Base-by-base conservation (phyloP, 92 coral and sea anemone genomes). In the Plumapathes pennacea region DNA sequence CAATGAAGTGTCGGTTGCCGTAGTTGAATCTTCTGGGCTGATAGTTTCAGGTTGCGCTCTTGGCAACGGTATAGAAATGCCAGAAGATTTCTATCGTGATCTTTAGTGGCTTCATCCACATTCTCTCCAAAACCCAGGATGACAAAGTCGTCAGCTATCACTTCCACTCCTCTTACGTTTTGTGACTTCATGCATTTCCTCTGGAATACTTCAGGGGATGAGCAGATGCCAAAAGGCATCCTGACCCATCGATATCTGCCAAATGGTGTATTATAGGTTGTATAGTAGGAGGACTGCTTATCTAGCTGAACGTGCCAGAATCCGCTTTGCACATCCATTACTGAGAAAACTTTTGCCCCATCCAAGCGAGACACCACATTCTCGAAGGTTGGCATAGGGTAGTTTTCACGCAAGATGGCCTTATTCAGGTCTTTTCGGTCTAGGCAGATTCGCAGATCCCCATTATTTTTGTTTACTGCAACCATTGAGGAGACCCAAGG, bases 51-150 rank as follows among this genome's bases (percentile, higher is more conserved):
- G 31, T 45, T 61, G 4, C 43, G 54, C 15, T 61, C 68, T 25
- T 42, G 32, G 54, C 68, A 61, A 26, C 68, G 68, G 27, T 42
- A 61, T 54, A 44, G 29, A 27, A 45, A 61, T 29, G 43, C 46
- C 42, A 31, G 46, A 21, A 61, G 46, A 40, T 61, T 45, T 10
- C 14, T 43, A 19, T 61, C 54, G 32, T 61, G 46, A 42, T 58
- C 65, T 18, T 58, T 58, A 15, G 38, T 50, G 15, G 65, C 56
- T 15, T 50, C 56, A 28, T 50, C 56, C 1, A 50, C 33, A 50
- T 18, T 50, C 9, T 50, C 56, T 18, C 56, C 56, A 50, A 28
- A 21, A 14, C 56, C 56, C 5, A 50, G 27, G 5, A 50, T 33
- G 22, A 50, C 22, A 21, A 50, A 21, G 1, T 50, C 31, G 27